Evolutionary conservation across 2,888 invertebrate genomes (phyloP).

Genomic region (Acleris literana): DNA sequence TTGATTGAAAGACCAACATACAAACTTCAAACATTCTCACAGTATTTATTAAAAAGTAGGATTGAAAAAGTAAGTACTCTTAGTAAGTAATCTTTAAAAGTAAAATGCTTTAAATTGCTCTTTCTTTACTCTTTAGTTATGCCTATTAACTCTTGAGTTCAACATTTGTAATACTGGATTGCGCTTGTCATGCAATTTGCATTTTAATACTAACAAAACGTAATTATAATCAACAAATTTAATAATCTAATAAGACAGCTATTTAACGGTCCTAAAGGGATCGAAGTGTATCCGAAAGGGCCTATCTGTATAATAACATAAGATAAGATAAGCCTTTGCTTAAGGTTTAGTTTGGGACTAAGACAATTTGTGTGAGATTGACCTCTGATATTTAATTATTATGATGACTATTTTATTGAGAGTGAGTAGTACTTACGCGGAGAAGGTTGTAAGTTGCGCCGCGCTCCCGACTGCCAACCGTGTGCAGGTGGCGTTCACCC

Average conservation of each 20-base stretch:
- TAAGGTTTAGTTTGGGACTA: too few species aligned
- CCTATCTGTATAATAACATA: too few species aligned
- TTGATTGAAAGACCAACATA: too few species aligned
- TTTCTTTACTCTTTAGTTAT: neutral
- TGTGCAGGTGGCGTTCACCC: conserved; percentile 88
- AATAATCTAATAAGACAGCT: too few species aligned
- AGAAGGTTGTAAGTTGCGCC: conserved; percentile 92
- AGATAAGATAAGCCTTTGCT: too few species aligned
- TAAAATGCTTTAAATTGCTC: neutral
- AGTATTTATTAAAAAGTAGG: neutral
- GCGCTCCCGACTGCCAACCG: conserved; percentile 92
- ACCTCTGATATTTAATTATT: too few species aligned
- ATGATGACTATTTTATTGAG: neutral
- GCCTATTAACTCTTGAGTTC: neutral
- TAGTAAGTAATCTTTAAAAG: too few species aligned
- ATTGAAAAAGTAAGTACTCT: neutral
- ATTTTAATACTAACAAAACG: neutral
- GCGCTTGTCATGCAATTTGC: neutral
- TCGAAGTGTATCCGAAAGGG: too few species aligned
- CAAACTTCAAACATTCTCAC: too few species aligned
- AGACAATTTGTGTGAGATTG: too few species aligned
- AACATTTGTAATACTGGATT: neutral
- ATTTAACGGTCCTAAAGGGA: too few species aligned
- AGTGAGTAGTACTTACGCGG: conserved; percentile 66
- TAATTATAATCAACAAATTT: too few species aligned